phyloP scores from a whole-genome alignment of 2,888 invertebrate genomes.

The Habrosyne pyritoides region DNA sequence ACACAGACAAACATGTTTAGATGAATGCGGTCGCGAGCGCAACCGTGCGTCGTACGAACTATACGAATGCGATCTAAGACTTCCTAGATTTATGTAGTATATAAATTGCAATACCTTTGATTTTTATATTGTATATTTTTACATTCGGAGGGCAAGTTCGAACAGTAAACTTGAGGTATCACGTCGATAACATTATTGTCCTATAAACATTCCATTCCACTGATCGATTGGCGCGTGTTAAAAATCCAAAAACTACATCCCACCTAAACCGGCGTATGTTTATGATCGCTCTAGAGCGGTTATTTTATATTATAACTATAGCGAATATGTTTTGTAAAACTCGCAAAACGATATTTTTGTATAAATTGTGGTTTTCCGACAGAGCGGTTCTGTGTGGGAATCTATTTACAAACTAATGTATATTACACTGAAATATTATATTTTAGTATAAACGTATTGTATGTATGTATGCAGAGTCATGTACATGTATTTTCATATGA shows the following conservation, averaged over 20 bases:
- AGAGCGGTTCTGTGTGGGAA: conserved; percentile 53
- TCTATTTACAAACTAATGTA: conserved; percentile 79
- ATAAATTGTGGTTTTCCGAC: conserved; percentile 69
- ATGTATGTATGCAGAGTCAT: conserved; percentile 78
- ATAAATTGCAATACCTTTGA: conserved; percentile 38
- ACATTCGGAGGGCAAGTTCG: conserved; percentile 42
- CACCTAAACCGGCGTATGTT: conserved; percentile 64
- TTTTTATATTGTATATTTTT: conserved; percentile 23
- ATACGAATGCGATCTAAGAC: conserved; percentile 31
- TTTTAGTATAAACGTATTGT: conserved; percentile 63
- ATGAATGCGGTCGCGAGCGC: conserved; percentile 25
- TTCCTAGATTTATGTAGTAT: conserved; percentile 34
- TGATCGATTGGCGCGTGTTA: conserved; percentile 60
- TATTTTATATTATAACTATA: conserved; percentile 48
- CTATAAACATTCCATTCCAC: conserved; percentile 72
- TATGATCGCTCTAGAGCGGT: conserved; percentile 54
- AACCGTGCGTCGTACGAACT: conserved; percentile 19
- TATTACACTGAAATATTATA: conserved; percentile 72
- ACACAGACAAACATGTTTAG: conserved; percentile 48
- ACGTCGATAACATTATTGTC: conserved; percentile 38
- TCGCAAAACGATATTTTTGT: conserved; percentile 73
- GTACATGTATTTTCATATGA: conserved; percentile 79
- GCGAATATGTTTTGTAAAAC: conserved; percentile 56
- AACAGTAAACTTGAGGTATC: conserved; percentile 56
- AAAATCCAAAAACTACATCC: conserved; percentile 73